Percentiles rank a stretch among this genome's conserved stretches.
Conservation (phyloP, 1,140 invertebrate species). For the Calephelis virginiensis region DNA sequence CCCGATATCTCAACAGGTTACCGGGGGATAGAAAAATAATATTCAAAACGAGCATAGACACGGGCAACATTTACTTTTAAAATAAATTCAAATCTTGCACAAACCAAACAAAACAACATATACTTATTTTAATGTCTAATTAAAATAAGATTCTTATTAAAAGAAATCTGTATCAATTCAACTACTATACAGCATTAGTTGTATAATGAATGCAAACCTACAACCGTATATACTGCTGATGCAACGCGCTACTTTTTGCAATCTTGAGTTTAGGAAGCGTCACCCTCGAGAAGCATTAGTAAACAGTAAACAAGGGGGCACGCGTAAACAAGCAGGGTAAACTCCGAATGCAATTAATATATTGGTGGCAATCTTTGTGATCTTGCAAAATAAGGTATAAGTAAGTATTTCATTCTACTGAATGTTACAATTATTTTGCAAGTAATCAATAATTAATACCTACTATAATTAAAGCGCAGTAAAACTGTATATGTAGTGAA, state of each 20-base stretch:
- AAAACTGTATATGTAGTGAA: no score
- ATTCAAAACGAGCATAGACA: no score
- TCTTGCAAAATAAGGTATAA: not conserved
- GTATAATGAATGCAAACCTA: not conserved
- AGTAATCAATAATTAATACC: no score
- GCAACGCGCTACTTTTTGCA: constrained; percentile 7
- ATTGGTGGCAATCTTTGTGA: not conserved
- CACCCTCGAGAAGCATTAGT: constrained; percentile 21
- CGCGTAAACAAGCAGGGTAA: constrained; percentile 19
- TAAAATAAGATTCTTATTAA: no score
- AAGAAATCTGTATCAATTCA: not conserved
- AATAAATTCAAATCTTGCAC: no score
- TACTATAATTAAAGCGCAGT: no score
- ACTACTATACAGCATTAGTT: not conserved
- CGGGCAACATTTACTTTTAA: no score
- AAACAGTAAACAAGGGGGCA: constrained; percentile 35
- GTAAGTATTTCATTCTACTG: not conserved
- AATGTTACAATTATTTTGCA: no score
- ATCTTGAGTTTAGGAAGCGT: not conserved
- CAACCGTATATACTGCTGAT: not conserved
- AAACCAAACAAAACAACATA: no score
- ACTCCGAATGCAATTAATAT: constrained; percentile 13
- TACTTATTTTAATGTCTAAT: no score
- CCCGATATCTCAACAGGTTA: no score
- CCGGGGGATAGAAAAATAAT: no score